Percentiles rank a stretch among this genome's conserved stretches.
These are phyloP conservation scores for Lithophane semibrunnea DNA, from an alignment of 2,888 invertebrate genomes.

Conservation along the genomic window DNA sequence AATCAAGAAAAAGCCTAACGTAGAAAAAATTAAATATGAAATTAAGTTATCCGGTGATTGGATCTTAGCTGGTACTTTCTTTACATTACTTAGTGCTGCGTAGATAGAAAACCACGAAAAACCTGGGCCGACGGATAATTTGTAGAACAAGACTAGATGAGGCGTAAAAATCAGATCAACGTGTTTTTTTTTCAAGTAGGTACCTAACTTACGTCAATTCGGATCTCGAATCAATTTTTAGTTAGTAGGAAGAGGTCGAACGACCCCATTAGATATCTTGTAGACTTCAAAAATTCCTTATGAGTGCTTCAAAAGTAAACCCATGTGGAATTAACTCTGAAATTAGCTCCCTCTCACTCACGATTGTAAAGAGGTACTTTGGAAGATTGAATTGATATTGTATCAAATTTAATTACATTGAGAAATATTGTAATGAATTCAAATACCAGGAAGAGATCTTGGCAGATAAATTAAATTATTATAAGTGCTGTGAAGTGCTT, in stretches of 20 bases:
- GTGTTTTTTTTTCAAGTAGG: neutral
- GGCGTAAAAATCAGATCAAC: neutral
- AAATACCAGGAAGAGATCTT: neutral
- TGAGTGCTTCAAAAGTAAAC: neutral
- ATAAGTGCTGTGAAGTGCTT: neutral
- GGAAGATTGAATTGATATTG: neutral
- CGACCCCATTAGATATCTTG: conserved; percentile 1
- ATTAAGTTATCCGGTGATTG: conserved; percentile 77
- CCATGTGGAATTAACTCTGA: neutral
- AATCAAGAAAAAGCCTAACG: conserved; percentile 67
- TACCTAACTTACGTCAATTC: no score
- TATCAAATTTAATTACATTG: neutral
- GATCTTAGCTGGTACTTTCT: conserved; percentile 77
- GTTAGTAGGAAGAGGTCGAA: conserved; percentile 24
- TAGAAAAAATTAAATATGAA: conserved; percentile 75
- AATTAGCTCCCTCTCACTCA: neutral
- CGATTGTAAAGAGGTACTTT: no score
- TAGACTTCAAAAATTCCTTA: conserved; percentile 4
- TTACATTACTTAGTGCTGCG: neutral
- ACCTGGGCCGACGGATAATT: neutral
- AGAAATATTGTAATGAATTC: neutral
- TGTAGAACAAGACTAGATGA: neutral
- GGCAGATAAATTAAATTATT: neutral
- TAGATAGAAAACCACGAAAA: neutral
- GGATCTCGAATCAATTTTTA: conserved; percentile 34